phyloP scores from a whole-genome alignment of 2,797 vertebrate species.

The Manis javanica region DNA sequence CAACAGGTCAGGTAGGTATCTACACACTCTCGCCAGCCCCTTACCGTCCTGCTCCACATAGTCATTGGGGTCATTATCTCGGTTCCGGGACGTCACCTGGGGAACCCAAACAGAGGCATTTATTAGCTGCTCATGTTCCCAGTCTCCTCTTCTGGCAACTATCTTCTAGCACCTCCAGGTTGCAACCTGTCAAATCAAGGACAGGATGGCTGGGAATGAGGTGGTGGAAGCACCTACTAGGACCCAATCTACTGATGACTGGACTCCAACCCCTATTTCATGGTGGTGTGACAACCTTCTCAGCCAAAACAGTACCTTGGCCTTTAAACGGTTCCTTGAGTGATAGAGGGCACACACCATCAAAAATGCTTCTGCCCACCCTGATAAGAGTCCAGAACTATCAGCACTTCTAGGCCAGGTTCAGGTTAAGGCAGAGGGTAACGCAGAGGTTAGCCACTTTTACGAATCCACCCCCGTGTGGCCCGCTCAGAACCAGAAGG shows the following conservation, averaged over 20 bases:
- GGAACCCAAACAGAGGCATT: constrained; percentile 30
- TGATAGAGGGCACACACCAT: not conserved
- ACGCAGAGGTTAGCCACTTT: not conserved
- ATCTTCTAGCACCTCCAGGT: not conserved
- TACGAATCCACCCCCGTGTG: not conserved
- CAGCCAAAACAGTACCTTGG: not conserved
- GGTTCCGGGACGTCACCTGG: constrained; percentile 97
- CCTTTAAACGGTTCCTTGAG: not conserved
- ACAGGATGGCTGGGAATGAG: not conserved
- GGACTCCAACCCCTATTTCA: not conserved
- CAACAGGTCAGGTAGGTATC: accelerated
- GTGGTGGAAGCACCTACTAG: not conserved
- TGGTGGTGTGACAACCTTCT: not conserved
- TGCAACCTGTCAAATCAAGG: not conserved
- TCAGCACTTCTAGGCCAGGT: not conserved
- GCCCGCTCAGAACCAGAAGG: not conserved
- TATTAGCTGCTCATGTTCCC: not conserved
- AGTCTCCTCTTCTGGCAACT: not conserved
- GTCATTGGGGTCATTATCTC: constrained; percentile 98
- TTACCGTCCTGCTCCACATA: constrained; percentile 98
- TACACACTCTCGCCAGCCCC: not conserved
- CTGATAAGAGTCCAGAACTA: not conserved
- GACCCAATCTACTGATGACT: not conserved
- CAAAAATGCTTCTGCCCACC: not conserved
- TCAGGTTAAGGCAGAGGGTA: not conserved